A percentile compares a stretch with the other conserved stretches of the same genome.
phyloP scores from a whole-genome alignment of 2,797 vertebrate genomes.

The Pipistrellus pygmaeus region DNA sequence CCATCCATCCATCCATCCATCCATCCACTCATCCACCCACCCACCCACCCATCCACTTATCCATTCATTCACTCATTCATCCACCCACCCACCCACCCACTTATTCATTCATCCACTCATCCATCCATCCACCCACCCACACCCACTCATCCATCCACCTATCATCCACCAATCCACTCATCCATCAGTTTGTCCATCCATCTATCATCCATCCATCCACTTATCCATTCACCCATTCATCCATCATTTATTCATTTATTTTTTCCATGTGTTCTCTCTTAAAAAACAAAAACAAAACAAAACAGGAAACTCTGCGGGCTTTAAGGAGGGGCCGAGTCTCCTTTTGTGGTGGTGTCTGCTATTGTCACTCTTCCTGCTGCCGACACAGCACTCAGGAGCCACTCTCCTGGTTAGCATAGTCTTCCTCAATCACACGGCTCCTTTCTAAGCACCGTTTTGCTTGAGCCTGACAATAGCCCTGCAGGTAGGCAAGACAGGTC shows the following conservation, averaged over 20 bases:
- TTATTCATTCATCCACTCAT: not conserved
- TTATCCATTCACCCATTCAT: not conserved
- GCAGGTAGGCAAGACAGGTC: not conserved
- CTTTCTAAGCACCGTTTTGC: not conserved
- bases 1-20: too few species aligned
- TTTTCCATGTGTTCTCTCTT: not conserved
- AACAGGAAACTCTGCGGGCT: not conserved
- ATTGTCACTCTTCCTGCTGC: accelerated
- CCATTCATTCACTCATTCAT: not conserved
- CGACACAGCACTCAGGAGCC: too few species aligned
- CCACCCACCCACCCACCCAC: not conserved
- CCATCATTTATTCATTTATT: not conserved
- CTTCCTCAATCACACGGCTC: not conserved
- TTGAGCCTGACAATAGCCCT: not conserved
- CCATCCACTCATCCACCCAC: not conserved
- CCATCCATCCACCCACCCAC: not conserved
- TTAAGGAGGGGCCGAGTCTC: not conserved
- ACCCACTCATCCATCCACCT: not conserved
- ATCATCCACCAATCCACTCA: too few species aligned
- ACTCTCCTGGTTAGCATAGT: not conserved
- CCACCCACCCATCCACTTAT: too few species aligned
- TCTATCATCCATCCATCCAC: accelerated
- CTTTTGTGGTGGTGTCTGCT: not conserved
- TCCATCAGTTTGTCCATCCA: not conserved
- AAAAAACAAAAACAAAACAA: not conserved